Conservation (phyloP, 1,140 invertebrate species). For the Semibalanus balanoides region DNA sequence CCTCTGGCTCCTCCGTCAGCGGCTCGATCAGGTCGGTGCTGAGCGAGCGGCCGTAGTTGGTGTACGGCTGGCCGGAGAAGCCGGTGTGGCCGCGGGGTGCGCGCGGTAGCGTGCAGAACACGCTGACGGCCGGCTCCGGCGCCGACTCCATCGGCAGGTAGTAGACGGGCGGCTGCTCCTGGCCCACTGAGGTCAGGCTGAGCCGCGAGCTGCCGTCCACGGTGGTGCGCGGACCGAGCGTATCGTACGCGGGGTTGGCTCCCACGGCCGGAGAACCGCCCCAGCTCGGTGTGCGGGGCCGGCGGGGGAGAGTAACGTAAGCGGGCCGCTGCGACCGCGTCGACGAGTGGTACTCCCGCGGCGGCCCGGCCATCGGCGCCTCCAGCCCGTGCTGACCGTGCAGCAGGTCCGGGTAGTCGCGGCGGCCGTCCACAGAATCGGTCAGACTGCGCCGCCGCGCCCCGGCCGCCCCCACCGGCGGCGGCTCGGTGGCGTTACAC, state of each 20-base stretch:
- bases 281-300: conserved; percentile 66
- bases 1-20: neutral
- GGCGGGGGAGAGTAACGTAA: conserved; percentile 46
- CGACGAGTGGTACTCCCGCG: conserved; percentile 33
- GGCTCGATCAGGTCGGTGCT: conserved; percentile 2
- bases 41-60: neutral
- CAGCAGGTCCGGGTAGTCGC: conserved; percentile 53
- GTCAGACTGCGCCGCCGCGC: conserved; percentile 31
- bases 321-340: conserved; percentile 51
- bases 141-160: neutral
- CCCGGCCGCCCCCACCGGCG: conserved; percentile 25
- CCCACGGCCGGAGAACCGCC: conserved; percentile 20
- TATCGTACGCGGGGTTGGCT: conserved; percentile 65
- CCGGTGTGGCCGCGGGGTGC: neutral
- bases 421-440: conserved; percentile 38
- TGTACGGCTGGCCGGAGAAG: neutral
- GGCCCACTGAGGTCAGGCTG: conserved; percentile 36
- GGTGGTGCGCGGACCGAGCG: conserved; percentile 73
- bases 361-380: conserved; percentile 9
- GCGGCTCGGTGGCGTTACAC: conserved; percentile 34
- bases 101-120: conserved; percentile 5
- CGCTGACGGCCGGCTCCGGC: neutral
- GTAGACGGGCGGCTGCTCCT: neutral
- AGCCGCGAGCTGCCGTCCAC: conserved; percentile 70
- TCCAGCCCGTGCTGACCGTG: conserved; percentile 30